A percentile compares a stretch with the other conserved stretches of the same genome.
Conservation (phyloP, 2,113 vertebrate species). For the Canis aureus region DNA sequence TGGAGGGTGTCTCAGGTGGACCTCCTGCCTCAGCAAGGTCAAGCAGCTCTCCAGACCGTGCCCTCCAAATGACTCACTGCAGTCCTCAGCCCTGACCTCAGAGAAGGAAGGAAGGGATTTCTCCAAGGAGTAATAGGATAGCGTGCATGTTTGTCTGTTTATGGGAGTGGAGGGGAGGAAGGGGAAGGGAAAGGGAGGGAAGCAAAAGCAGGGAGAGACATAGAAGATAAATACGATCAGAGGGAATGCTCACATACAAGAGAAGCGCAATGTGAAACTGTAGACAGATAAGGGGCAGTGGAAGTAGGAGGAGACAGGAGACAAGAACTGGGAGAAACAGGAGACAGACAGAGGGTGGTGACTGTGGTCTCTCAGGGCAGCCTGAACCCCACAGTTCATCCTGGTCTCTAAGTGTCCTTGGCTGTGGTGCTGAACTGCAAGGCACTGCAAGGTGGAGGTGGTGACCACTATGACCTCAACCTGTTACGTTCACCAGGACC, state of each 20-base stretch:
- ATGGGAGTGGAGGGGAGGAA: background rate
- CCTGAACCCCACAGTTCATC: background rate
- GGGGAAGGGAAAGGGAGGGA: no score
- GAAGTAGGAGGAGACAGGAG: background rate
- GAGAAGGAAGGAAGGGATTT: background rate
- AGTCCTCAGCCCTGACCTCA: background rate
- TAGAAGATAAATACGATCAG: background rate
- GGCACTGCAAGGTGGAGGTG: background rate
- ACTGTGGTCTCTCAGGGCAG: background rate
- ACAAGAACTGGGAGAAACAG: background rate
- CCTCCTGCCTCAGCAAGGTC: background rate
- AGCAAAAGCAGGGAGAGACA: background rate
- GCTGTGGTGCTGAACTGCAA: slow-evolving; percentile 60
- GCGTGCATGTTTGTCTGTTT: background rate
- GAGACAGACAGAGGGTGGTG: background rate
- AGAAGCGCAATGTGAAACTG: background rate
- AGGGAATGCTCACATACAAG: background rate
- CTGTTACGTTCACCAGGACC: background rate
- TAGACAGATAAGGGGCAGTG: background rate
- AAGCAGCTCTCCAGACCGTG: background rate
- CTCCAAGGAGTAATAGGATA: background rate
- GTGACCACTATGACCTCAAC: background rate
- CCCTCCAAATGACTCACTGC: background rate
- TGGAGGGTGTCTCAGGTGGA: background rate
- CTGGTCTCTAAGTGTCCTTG: background rate